phyloP scores from a whole-genome alignment of 2,888 invertebrate species.

The Brachylomia viminalis region DNA sequence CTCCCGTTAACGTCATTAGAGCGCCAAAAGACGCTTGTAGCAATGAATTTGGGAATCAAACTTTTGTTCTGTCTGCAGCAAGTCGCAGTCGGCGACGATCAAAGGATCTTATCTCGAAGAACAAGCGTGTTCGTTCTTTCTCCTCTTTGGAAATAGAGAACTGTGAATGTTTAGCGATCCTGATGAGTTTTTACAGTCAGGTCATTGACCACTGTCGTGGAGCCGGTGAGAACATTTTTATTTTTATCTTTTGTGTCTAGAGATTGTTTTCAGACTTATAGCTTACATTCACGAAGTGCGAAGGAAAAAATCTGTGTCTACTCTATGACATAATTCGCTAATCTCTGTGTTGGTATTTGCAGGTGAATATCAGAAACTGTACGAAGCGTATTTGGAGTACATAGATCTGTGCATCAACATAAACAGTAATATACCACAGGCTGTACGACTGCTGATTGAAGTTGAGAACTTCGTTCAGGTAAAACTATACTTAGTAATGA shows the following conservation, averaged over 20 bases:
- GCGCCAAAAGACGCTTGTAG: background rate
- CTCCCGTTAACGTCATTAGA: too few relatives aligned
- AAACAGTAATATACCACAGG: constrained; percentile 89
- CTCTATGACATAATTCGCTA: background rate
- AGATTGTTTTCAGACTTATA: background rate
- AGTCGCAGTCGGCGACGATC: constrained; percentile 47
- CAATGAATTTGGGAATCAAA: background rate
- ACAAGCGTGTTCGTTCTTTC: constrained; percentile 82
- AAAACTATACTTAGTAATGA: background rate
- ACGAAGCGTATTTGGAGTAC: constrained; percentile 91
- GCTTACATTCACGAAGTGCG: background rate
- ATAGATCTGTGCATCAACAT: constrained; percentile 89
- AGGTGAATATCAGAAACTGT: constrained; percentile 87
- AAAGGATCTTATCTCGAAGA: constrained; percentile 50
- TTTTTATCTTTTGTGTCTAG: background rate
- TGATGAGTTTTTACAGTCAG: constrained; percentile 90
- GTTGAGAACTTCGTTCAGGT: constrained; percentile 85
- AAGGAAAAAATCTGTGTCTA: background rate
- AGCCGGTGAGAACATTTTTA: constrained; percentile 82
- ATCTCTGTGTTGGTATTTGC: constrained; percentile 5
- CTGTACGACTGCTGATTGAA: constrained; percentile 88
- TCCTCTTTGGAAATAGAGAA: constrained; percentile 88
- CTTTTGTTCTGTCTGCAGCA: constrained; percentile 48
- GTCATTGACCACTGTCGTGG: constrained; percentile 91
- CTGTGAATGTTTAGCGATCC: constrained; percentile 91